Evolutionary conservation across 2,797 vertebrate species (phyloP).

Genomic region (Tinamus major): DNA sequence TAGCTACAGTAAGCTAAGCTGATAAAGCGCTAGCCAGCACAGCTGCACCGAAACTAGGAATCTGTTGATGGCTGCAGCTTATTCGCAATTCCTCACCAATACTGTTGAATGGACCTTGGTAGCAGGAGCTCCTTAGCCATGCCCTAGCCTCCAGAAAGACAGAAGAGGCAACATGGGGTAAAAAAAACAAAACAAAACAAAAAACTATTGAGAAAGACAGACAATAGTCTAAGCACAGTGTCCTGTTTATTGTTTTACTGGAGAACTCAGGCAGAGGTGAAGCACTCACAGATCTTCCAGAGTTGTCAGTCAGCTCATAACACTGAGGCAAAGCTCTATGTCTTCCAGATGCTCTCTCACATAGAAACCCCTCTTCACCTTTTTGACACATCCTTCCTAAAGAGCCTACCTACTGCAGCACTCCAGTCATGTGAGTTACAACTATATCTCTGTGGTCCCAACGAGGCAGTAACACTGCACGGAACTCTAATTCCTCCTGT

Average conservation of each 20-base stretch:
- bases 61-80: not conserved
- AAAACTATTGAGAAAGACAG: not conserved
- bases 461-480: not conserved
- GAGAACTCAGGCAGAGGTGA: not conserved
- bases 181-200: not conserved
- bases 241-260: not conserved
- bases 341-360: not conserved
- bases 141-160: not conserved
- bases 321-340: not conserved
- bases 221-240: accelerated
- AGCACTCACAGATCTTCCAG: not conserved
- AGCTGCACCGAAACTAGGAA: not conserved
- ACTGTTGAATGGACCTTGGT: not conserved
- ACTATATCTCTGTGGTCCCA: not conserved
- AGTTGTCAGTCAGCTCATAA: not conserved
- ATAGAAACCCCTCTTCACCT: not conserved
- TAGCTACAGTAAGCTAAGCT: not conserved
- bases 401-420: not conserved
- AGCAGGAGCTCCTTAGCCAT: not conserved
- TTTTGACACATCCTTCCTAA: not conserved
- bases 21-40: not conserved
- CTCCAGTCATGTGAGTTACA: no score
- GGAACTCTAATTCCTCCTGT: not conserved
- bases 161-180: not conserved
- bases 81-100: not conserved